A percentile compares a stretch with the other conserved stretches of the same genome.
Conservation (phyloP, 1,140 invertebrate species). For the Bombus confusus region DNA sequence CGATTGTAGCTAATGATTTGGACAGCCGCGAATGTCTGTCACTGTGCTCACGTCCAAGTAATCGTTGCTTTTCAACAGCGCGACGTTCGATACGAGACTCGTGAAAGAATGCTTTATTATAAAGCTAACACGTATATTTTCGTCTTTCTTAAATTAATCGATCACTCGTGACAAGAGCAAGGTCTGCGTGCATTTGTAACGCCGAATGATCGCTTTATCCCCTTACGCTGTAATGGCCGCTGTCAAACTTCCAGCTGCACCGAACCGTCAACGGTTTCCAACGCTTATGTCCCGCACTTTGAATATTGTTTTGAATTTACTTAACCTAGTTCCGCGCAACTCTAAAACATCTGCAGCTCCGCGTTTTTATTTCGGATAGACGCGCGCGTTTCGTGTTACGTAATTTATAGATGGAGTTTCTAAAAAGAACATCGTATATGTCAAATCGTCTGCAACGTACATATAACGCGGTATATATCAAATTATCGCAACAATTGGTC, state of each 20-base stretch:
- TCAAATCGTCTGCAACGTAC: too few relatives aligned
- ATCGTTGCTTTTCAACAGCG: background rate
- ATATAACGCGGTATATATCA: too few relatives aligned
- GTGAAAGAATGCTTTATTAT: background rate
- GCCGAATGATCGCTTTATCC: constrained; percentile 11
- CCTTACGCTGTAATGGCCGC: background rate
- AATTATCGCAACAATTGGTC: too few relatives aligned
- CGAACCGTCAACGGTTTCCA: background rate
- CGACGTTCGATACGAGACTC: too few relatives aligned
- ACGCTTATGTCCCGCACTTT: background rate
- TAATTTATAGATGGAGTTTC: too few relatives aligned
- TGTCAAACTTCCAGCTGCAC: background rate
- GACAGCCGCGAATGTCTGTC: too few relatives aligned
- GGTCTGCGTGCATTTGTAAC: background rate
- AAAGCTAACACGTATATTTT: background rate
- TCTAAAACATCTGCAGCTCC: too few relatives aligned
- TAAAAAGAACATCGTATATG: too few relatives aligned
- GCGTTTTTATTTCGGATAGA: too few relatives aligned
- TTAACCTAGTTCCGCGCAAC: background rate
- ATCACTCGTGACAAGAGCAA: background rate
- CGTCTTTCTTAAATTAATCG: background rate
- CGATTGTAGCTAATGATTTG: too few relatives aligned
- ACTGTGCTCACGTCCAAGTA: background rate
- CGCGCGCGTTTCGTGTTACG: too few relatives aligned
- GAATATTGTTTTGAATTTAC: background rate